Conservation (phyloP, 2,797 vertebrate species). For the Phalanger gymnotis region DNA sequence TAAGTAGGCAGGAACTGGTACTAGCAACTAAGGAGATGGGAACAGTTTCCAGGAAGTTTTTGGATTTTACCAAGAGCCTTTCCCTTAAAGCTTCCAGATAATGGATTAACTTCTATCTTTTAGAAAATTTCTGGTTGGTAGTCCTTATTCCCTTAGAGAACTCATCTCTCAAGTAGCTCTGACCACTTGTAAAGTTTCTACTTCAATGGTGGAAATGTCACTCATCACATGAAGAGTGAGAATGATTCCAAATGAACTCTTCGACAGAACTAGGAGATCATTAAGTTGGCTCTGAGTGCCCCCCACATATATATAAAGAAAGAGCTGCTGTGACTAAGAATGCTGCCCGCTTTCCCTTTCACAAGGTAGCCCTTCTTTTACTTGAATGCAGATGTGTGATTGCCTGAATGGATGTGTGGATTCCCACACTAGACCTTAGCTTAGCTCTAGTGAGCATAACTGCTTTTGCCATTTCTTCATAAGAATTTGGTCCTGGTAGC, state of each 20-base stretch:
- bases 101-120: not conserved
- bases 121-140: not conserved
- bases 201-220: not conserved
- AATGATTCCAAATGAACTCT: not conserved
- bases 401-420: slow-evolving; percentile 13
- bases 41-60: not conserved
- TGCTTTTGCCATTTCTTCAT: slow-evolving; percentile 47
- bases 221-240: not conserved
- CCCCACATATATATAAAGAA: not conserved
- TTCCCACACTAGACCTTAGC: slow-evolving; percentile 13
- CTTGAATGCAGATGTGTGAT: not conserved
- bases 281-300: not conserved
- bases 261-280: not conserved
- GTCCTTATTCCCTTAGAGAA: not conserved
- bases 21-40: not conserved
- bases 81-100: not conserved
- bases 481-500: slow-evolving; percentile 25
- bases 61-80: not conserved
- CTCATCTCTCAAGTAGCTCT: not conserved
- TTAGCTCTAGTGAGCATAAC: slow-evolving; percentile 33
- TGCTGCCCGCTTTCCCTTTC: not conserved
- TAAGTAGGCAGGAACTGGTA: not conserved
- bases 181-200: not conserved
- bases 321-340: not conserved
- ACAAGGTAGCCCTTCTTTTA: not conserved